Evolutionary conservation across 2,797 vertebrate genomes (phyloP), one percentile per base, ranked within the genome.

Genomic region (Diglossa cyanea): DNA sequence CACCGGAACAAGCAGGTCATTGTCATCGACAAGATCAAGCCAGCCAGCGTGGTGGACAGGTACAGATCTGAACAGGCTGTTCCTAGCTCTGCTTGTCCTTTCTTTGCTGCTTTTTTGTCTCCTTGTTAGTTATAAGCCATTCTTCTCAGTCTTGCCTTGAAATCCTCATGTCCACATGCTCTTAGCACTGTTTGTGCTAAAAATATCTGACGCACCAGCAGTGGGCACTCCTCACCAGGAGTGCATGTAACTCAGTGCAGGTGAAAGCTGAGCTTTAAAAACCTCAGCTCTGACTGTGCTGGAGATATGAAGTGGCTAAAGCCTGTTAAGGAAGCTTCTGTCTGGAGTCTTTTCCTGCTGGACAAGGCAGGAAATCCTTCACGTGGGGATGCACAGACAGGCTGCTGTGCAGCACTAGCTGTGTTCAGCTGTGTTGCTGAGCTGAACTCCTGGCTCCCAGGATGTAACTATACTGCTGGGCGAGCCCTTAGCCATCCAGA

Each of bases 41-140:
- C 99, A 0, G 99, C 98, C 96, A 99, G 99, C 0, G 99, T 99
- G 87, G 99, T 99, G 85, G 99, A 99, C 98, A 99, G 99, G 99
- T 99, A 97, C 54, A 92, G 73, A 62, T 42, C 44, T 72, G 26
- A 92, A 24, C 31, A 71, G 37, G 30, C 68, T 94, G 42, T 19
- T 89, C 9, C 45, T 67, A 28, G 6, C 30, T 73, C 57, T 75
- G 45, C 33, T 75, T 63, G 57, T 83, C 10, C 65, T 20, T 83
- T 79, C 30, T 63, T 26, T 1, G 1, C 21, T 86, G 20, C 21
- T 30, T 70, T 83, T 77, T 83, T 30, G 7, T 30, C 21, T 21
- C 5, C 11, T 58, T 44, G 9, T 73, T 76, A 33, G 18, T 73
- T 83, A 40, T 9, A 40, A 50, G 14, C 21, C 3, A 8, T 66